phyloP scores from a whole-genome alignment of 2,888 invertebrate species.

The Galerucella pusilla region DNA sequence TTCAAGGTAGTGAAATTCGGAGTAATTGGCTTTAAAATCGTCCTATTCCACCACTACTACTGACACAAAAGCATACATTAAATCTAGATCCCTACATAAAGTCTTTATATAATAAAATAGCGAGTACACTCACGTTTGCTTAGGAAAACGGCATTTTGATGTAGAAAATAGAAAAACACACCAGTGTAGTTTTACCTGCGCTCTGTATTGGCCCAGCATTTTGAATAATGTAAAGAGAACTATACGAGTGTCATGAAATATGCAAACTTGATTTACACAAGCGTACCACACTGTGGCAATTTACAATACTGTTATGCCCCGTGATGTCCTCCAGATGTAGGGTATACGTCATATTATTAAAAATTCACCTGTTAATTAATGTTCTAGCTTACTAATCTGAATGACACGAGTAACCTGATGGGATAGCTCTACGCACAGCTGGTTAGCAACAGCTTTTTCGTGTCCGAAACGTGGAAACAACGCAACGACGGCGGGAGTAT shows the following conservation, averaged over 20 bases:
- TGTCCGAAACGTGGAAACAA: background rate
- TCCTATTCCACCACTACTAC: background rate
- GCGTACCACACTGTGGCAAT: slow-evolving; percentile 45
- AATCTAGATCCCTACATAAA: background rate
- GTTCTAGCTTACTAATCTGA: background rate
- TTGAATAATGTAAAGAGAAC: slow-evolving; percentile 50
- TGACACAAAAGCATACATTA: background rate
- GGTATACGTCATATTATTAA: slow-evolving; percentile 9
- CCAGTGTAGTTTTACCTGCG: slow-evolving; percentile 34
- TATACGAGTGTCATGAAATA: slow-evolving; percentile 46
- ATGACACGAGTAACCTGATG: background rate
- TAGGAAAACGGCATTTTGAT: background rate
- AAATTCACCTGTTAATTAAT: slow-evolving; percentile 25
- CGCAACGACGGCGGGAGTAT: background rate
- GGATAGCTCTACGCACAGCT: slow-evolving; percentile 1
- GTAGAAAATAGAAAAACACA: slow-evolving; percentile 17
- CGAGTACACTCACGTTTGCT: background rate
- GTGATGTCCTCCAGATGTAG: slow-evolving; percentile 19
- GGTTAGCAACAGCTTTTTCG: background rate
- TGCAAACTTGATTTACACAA: slow-evolving; percentile 57
- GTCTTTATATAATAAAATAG: background rate
- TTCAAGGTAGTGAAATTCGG: background rate
- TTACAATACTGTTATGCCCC: slow-evolving; percentile 28
- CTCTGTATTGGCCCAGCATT: slow-evolving; percentile 35
- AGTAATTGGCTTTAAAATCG: too few species aligned